Evolutionary conservation across 2,113 vertebrate species (phyloP).

Genomic region (Grus americana): DNA sequence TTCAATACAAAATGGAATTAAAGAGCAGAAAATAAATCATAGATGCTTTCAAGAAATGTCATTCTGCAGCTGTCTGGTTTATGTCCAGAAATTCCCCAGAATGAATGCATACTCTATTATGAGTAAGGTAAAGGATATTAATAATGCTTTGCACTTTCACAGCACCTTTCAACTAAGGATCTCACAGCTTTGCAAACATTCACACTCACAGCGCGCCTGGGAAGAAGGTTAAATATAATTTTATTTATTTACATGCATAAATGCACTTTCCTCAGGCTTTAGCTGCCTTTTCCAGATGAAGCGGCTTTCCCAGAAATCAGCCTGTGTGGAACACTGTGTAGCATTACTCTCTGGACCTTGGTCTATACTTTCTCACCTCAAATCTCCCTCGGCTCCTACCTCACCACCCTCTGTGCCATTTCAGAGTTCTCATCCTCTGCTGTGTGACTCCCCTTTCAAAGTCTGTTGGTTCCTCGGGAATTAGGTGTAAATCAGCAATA

Average conservation of each 20-base stretch:
- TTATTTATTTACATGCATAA: constrained; percentile 26
- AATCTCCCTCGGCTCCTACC: background rate
- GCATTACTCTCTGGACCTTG: background rate
- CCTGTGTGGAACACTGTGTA: background rate
- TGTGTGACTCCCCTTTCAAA: background rate
- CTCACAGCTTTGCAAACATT: constrained; percentile 64
- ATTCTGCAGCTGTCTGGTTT: constrained; percentile 68
- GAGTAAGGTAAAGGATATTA: constrained; percentile 62
- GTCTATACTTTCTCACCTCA: background rate
- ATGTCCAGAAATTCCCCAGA: constrained; percentile 57
- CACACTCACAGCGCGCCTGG: background rate
- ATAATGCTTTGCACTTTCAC: constrained; percentile 62
- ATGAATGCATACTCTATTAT: constrained; percentile 29
- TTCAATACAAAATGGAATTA: constrained; percentile 68
- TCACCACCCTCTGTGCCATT: background rate
- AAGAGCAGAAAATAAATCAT: constrained; percentile 66
- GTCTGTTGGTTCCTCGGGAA: background rate
- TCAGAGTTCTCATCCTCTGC: background rate
- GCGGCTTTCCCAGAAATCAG: background rate
- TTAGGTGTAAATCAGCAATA: background rate
- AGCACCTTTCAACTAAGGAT: constrained; percentile 65
- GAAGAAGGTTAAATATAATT: constrained; percentile 10
- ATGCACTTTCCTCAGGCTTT: background rate
- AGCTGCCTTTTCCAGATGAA: background rate
- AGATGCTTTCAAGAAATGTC: constrained; percentile 69